Base-by-base conservation (phyloP, 2,888 invertebrate genomes). In the Myopa tessellatipennis region DNA sequence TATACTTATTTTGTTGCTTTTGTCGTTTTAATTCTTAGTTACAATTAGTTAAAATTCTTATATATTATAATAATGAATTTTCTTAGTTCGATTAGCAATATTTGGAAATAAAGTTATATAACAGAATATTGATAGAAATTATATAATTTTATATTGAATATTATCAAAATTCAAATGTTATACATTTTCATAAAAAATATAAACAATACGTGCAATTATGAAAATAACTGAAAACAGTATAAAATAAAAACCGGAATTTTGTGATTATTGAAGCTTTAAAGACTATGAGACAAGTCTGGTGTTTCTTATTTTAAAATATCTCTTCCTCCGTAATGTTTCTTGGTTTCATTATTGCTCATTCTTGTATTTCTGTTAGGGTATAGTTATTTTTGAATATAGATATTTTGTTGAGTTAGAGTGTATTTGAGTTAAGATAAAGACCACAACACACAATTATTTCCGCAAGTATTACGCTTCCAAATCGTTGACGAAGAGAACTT, bases 401-500 rank as follows among this genome's bases (percentile, higher is more conserved):
- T 61, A 18, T 65, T 18, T 12, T n/a, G 16, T 18, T 63, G 14
- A 8, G 40, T 75, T 40, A 18, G 10, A 45, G n/a, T 72, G 16
- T 16, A n/a, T 58, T 36, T 65, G 36, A 55, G 34, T 68, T 68
- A 58, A 55, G 26, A 68, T 45, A 75, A 5, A 65, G 38, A 38
- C 55, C 45, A 45, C 45, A 45, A 45, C 45, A 26, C 18, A 61
- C 1, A 71, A 58, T 7, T 36, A 26, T 26, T 1, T 26, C 60
- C 71, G 40, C 58, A 60, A 69, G 63, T 82, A 83, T 87, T 88
- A 88, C 87, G 94, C 98, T 86, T 98, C 98, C 85, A 96, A 92
- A 90, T 98, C 98, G 85, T 97, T 96, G 63, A 98, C 95, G 90
- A 98, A 98, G 69, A 98, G 91, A 87, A 98, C 96, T 90, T 98